Evolutionary conservation across 1,140 invertebrate species (phyloP).

Genomic region (Himalopsyche phryganea): DNA sequence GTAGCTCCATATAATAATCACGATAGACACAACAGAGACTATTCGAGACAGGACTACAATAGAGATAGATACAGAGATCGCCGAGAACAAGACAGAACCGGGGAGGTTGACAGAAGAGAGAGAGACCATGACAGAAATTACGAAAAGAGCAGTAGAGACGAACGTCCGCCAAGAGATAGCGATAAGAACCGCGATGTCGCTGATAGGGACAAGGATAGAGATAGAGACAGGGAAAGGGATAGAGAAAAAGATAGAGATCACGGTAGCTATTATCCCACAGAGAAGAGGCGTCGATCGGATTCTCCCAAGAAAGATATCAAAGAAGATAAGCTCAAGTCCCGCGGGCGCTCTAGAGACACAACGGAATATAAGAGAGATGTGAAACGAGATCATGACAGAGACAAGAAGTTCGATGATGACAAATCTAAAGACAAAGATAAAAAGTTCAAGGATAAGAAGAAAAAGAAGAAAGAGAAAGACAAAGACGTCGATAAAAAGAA

Average conservation of each 20-base stretch:
- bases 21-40: conserved; percentile 12
- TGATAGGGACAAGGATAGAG: conserved; percentile 42
- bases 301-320: conserved; percentile 42
- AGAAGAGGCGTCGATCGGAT: conserved; percentile 36
- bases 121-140: conserved; percentile 27
- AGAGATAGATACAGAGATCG: conserved; percentile 15
- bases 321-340: conserved; percentile 43
- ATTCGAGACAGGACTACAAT: conserved; percentile 9
- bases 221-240: conserved; percentile 43
- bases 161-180: conserved; percentile 20
- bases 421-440: conserved; percentile 28
- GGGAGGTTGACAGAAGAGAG: conserved; percentile 11
- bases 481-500: conserved; percentile 43
- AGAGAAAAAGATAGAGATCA: conserved; percentile 30
- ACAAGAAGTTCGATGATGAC: conserved; percentile 40
- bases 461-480: conserved; percentile 45
- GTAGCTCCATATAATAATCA: conserved; percentile 8
- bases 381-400: conserved; percentile 50
- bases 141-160: conserved; percentile 12
- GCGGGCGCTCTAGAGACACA: conserved; percentile 43
- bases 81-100: conserved; percentile 14
- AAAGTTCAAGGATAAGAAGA: conserved; percentile 45
- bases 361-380: conserved; percentile 46
- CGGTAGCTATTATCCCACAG: conserved; percentile 18
- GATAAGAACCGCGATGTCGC: conserved; percentile 41